phyloP scores from a whole-genome alignment of 37 sponge, comb jelly and placozoan species.

The Geodia barretti region DNA sequence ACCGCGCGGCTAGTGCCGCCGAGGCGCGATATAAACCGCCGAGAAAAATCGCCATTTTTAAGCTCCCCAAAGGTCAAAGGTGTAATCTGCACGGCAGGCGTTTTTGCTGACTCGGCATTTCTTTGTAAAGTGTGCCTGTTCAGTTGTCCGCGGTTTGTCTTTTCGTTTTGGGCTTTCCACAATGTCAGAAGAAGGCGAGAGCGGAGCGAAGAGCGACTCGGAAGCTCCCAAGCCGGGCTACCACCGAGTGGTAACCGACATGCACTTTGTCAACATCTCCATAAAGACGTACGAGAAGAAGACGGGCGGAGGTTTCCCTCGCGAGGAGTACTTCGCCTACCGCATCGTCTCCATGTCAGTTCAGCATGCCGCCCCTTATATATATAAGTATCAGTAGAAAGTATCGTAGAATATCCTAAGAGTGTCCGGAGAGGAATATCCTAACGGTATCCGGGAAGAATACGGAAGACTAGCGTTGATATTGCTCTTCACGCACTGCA shows the following conservation, averaged over 20 bases:
- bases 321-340: conserved; percentile 81
- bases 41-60: neutral
- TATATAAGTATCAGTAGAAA: neutral
- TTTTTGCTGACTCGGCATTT: no score
- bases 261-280: conserved; percentile 54
- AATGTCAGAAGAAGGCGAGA: neutral
- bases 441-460: no score
- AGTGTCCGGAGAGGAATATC: no score
- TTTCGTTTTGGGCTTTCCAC: no score
- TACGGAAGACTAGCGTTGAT: no score
- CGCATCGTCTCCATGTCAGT: conserved; percentile 68
- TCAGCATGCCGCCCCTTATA: neutral
- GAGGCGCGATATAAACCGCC: no score
- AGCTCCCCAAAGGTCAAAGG: neutral
- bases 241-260: conserved; percentile 4
- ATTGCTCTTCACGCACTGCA: no score
- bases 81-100: no score
- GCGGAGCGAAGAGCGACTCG: no score
- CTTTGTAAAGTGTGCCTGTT: no score
- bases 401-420: neutral
- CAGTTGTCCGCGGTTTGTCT: neutral
- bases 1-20: no score
- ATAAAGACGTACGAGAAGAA: conserved; percentile 80
- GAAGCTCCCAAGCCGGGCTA: conserved; percentile 16
- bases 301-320: conserved; percentile 52